These are phyloP conservation scores for Blennius ocellaris DNA, from an alignment of 2,113 vertebrate genomes.

Conservation along the genomic window DNA sequence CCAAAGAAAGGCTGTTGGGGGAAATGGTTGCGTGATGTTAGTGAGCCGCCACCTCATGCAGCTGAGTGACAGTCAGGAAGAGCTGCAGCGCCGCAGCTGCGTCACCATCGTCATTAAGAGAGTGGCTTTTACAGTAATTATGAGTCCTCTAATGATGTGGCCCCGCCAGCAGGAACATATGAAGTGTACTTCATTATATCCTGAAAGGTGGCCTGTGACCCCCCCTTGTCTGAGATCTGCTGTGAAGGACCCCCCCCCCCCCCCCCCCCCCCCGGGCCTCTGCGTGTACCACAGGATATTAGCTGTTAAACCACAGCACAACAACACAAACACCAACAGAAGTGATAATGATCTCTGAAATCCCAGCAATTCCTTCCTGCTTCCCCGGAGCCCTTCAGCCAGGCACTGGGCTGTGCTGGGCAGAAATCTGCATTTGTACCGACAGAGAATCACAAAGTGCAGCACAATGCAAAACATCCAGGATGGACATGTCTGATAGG, in stretches of 20 bases:
- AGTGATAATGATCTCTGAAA: slow-evolving; percentile 26
- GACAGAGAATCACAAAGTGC: too few species aligned
- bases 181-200: slow-evolving; percentile 38
- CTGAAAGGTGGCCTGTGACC: slow-evolving; percentile 41
- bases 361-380: background rate
- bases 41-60: slow-evolving; percentile 12
- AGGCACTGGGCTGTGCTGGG: background rate
- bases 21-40: slow-evolving; percentile 46
- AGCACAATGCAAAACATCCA: background rate
- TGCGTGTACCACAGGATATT: slow-evolving; percentile 38
- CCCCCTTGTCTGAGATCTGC: background rate
- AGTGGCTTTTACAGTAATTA: slow-evolving; percentile 71
- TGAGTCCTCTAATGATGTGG: slow-evolving; percentile 54
- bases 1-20: slow-evolving; percentile 21
- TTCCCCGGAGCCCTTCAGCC: background rate
- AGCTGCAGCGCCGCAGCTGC: slow-evolving; percentile 46
- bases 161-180: slow-evolving; percentile 25
- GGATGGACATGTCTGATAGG: background rate
- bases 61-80: slow-evolving; percentile 32
- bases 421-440: background rate
- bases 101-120: slow-evolving; percentile 56
- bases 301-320: slow-evolving; percentile 29
- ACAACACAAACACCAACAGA: slow-evolving; percentile 20
- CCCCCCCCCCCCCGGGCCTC: background rate
- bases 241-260: slow-evolving; percentile 8